Percentiles rank a stretch among this genome's conserved stretches.
phyloP scores from a whole-genome alignment of 2,113 vertebrate species.

The Scomber colias region DNA sequence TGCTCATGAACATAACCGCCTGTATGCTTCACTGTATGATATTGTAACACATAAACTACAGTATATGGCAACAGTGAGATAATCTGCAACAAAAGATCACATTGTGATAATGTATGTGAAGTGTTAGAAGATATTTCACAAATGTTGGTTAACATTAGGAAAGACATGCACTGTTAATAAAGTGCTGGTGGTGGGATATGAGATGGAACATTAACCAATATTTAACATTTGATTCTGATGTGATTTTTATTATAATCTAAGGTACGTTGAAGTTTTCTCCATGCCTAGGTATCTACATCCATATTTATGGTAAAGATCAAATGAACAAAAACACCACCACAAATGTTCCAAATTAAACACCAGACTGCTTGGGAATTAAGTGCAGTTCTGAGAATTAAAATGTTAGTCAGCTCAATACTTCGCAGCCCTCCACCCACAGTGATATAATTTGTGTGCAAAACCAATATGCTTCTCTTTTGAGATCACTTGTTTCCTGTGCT shows the following conservation, averaged over 20 bases:
- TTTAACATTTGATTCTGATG: background rate
- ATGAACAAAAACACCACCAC: background rate
- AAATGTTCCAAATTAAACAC: background rate
- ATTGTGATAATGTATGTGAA: too few species aligned
- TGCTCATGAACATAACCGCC: conserved; percentile 79
- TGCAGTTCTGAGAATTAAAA: conserved; percentile 39
- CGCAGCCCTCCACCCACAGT: conserved; percentile 54
- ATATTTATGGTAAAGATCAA: background rate
- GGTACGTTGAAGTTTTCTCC: background rate
- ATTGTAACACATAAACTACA: conserved; percentile 47
- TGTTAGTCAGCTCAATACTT: conserved; percentile 28
- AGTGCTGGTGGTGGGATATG: background rate
- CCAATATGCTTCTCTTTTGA: conserved; percentile 80
- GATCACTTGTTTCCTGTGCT: conserved; percentile 83
- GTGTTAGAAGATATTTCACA: too few species aligned
- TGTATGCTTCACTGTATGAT: conserved; percentile 68
- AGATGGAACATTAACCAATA: background rate
- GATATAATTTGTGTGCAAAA: conserved; percentile 73
- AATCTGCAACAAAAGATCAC: background rate
- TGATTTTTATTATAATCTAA: too few species aligned
- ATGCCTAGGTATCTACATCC: background rate
- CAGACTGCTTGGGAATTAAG: background rate
- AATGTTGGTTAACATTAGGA: background rate
- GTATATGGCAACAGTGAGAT: conserved; percentile 12
- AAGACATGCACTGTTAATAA: background rate